Conservation (phyloP, 23 tunicate genomes). For the Clavelina lepadiformis region DNA sequence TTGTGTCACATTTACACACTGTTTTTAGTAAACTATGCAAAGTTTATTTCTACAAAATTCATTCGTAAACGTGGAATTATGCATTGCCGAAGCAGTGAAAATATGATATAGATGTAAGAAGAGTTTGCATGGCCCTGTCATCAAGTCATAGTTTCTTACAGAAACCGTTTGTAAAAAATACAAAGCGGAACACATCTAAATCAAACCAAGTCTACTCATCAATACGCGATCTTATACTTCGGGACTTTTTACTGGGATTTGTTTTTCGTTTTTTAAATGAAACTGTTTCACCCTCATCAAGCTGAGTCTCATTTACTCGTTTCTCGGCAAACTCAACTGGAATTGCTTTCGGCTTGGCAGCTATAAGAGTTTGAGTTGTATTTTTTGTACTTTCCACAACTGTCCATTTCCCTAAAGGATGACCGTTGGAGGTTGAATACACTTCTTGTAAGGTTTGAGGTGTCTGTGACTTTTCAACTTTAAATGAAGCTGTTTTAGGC, state of each 20-base stretch:
- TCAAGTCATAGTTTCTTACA: no score
- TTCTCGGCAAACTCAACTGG: constrained; percentile 9
- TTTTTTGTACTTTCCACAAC: constrained; percentile 1
- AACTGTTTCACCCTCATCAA: constrained; percentile 2
- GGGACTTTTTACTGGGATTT: not conserved
- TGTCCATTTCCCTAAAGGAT: constrained; percentile 27
- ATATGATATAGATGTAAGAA: no score
- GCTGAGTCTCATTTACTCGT: not conserved
- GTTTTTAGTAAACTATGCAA: no score
- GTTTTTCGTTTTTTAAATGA: constrained; percentile 24
- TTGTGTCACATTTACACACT: no score
- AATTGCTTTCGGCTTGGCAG: not conserved
- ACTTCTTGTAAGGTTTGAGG: not conserved
- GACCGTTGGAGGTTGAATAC: not conserved
- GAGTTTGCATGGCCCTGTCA: no score
- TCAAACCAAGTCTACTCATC: no score
- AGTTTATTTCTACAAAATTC: no score
- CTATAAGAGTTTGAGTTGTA: not conserved
- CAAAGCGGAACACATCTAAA: no score
- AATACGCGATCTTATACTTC: not conserved
- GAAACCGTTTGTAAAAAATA: no score
- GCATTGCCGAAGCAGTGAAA: no score
- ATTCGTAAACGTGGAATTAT: no score
- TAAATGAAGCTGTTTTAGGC: constrained; percentile 1
- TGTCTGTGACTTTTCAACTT: not conserved